Base-by-base conservation (phyloP, 1,140 invertebrate species). In the Eriosoma lanigerum region DNA sequence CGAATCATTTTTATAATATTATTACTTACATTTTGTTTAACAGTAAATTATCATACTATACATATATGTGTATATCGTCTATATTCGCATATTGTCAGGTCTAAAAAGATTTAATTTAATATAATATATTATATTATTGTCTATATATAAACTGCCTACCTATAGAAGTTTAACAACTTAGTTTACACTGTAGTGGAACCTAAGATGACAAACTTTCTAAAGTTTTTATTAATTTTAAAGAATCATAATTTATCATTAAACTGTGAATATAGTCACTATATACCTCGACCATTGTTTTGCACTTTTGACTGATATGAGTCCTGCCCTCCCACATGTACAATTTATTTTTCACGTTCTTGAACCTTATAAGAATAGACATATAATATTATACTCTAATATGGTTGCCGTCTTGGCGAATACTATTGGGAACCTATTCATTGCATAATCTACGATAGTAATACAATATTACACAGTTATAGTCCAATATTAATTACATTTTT, bases 171-270 rank as follows among this genome's bases (percentile, higher is more conserved):
- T n/a, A n/a, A n/a, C n/a, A n/a, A n/a, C n/a, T n/a, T n/a, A n/a
- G n/a, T n/a, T n/a, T n/a, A n/a, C n/a, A n/a, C n/a, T n/a, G n/a
- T n/a, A n/a, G n/a, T n/a, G n/a, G n/a, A n/a, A n/a, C n/a, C n/a
- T n/a, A n/a, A n/a, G n/a, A n/a, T n/a, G n/a, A n/a, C 12, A 52
- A 26, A 52, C 52, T 73, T 32, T 73, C 70, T 54, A 15, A 0
- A 73, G 48, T 73, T 52, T 73, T 73, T 73, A 73, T 73, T 26
- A 46, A 52, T 46, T 24, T 73, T 26, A 1, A 29, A 73, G 46
- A 52, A 73, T 52, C 70, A 52, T 73, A 52, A 73, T 73, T 73
- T 73, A 52, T 54, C 24, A n/a, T n/a, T n/a, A n/a, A n/a, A 73
- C 70, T 52, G 70, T 32, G 29, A 52, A 73, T 52, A 52, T n/a